Conservation (phyloP, 2,113 vertebrate genomes). For the Cariama cristata region DNA sequence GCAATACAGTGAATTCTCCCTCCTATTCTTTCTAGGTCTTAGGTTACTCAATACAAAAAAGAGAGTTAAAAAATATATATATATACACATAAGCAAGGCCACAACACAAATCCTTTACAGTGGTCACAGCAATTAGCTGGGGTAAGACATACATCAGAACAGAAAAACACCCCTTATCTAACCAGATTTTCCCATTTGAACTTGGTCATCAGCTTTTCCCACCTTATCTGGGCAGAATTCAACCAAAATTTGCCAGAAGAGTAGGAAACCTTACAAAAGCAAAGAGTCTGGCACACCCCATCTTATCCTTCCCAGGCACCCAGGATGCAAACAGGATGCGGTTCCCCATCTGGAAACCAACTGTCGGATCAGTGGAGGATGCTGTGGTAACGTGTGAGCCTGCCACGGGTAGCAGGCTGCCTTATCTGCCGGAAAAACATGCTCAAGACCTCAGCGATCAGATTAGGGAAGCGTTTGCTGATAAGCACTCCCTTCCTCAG, state of each 20-base stretch:
- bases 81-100: not conserved
- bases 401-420: rapidly evolving
- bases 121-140: not conserved
- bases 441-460: not conserved
- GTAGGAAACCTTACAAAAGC: not conserved
- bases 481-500: not conserved
- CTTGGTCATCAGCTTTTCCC: not conserved
- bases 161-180: too few relatives aligned
- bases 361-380: not conserved
- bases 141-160: too few relatives aligned
- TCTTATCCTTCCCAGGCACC: not conserved
- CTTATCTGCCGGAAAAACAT: not conserved
- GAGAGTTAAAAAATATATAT: not conserved
- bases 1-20: not conserved
- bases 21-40: not conserved
- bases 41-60: not conserved
- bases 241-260: not conserved
- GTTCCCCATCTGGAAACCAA: not conserved
- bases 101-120: not conserved
- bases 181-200: not conserved
- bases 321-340: rapidly evolving
- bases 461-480: not conserved
- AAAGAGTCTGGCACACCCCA: not conserved
- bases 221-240: not conserved
- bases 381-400: not conserved